A percentile compares a stretch with the other conserved stretches of the same genome.
phyloP scores from a whole-genome alignment of 2,113 vertebrate genomes.

The Pogonocichla stellata region DNA sequence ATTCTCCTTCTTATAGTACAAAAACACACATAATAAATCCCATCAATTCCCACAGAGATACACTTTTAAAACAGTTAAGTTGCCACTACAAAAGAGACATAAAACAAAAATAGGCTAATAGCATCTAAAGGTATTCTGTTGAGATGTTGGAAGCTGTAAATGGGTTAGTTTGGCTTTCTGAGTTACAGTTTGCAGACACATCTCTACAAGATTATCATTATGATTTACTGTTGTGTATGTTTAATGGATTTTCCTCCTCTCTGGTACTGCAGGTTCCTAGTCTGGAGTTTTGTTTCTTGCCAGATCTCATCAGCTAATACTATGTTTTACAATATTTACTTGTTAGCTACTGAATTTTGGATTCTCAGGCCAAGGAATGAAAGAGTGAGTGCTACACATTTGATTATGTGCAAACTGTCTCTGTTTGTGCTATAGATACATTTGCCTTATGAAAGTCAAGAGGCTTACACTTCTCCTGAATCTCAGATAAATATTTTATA shows the following conservation, averaged over 20 bases:
- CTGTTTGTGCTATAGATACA: not conserved
- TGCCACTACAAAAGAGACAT: constrained; percentile 12
- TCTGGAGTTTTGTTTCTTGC: not conserved
- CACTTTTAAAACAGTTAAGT: constrained; percentile 34
- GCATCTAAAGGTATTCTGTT: constrained; percentile 32
- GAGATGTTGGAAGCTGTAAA: constrained; percentile 46
- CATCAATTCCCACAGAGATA: constrained; percentile 56
- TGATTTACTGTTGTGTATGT: constrained; percentile 32
- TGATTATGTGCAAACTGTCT: constrained; percentile 33
- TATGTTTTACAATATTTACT: constrained; percentile 9
- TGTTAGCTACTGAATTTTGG: constrained; percentile 14
- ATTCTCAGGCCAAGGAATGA: not conserved
- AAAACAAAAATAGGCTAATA: constrained; percentile 44
- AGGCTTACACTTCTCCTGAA: not conserved
- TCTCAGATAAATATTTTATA: constrained; percentile 7
- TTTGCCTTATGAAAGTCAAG: not conserved
- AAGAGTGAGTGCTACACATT: not conserved
- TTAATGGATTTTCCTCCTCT: constrained; percentile 32
- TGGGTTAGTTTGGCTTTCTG: constrained; percentile 49
- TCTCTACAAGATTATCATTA: constrained; percentile 49
- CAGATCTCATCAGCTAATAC: constrained; percentile 20
- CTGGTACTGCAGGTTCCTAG: constrained; percentile 32
- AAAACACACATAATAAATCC: constrained; percentile 53
- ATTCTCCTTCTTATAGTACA: constrained; percentile 42
- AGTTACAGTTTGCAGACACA: constrained; percentile 50